A percentile compares a stretch with the other conserved stretches of the same genome.
Conservation (phyloP, 2,797 vertebrate genomes). For the Leuciscus waleckii region DNA sequence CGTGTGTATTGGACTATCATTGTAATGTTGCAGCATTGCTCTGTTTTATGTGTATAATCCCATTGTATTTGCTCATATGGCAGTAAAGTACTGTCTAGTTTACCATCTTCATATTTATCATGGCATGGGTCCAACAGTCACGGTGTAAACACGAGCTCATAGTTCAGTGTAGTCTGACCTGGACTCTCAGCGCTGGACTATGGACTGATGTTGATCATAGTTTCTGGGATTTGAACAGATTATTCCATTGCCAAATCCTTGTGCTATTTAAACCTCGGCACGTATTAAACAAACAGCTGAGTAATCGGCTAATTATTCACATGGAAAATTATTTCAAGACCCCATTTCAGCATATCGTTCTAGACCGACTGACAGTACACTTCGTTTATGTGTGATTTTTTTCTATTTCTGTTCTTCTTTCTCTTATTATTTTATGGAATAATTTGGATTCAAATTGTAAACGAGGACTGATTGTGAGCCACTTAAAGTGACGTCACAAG, state of each 20-base stretch:
- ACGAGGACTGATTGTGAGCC: not conserved
- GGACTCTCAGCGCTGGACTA: not conserved
- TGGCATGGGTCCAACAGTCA: not conserved
- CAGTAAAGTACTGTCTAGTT: not conserved
- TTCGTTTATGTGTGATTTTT: not conserved
- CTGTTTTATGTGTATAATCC: not conserved
- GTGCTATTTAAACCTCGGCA: not conserved
- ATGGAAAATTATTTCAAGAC: not conserved
- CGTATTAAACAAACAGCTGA: constrained; percentile 19
- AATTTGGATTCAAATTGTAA: not conserved
- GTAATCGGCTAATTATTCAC: constrained; percentile 26
- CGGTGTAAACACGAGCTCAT: constrained; percentile 34
- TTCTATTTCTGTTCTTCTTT: not conserved
- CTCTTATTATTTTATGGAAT: not conserved
- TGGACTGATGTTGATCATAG: constrained; percentile 35
- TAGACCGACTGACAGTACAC: not conserved
- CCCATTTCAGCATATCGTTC: not conserved
- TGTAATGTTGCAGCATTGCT: not conserved
- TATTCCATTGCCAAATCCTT: not conserved
- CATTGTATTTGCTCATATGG: not conserved
- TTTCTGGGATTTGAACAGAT: constrained; percentile 1
- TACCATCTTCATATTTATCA: not conserved
- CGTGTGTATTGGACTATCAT: not conserved
- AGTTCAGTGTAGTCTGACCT: constrained; percentile 50
- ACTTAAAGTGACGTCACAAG: not conserved